Percentiles rank a stretch among this genome's conserved stretches.
Evolutionary conservation across 2,888 invertebrate species (phyloP).

Genomic region (Napeogenes inachia): DNA sequence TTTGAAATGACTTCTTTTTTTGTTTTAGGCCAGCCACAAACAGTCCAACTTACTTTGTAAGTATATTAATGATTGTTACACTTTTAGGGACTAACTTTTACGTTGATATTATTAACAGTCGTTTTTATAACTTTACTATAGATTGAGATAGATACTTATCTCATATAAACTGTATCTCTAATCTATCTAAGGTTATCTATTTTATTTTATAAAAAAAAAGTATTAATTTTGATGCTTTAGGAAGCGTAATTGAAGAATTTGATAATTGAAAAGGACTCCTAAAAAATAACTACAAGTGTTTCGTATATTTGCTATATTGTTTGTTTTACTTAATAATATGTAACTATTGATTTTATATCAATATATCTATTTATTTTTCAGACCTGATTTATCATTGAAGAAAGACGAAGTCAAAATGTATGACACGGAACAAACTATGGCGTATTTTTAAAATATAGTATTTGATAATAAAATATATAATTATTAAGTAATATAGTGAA

Average conservation of each 20-base stretch:
- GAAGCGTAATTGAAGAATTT: too few relatives aligned
- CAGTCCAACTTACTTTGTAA: slow-evolving; percentile 64
- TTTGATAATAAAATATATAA: too few relatives aligned
- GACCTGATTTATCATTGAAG: slow-evolving; percentile 62
- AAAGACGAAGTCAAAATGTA: slow-evolving; percentile 67
- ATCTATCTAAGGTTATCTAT: too few relatives aligned
- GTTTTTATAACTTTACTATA: slow-evolving; percentile 1
- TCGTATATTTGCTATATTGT: too few relatives aligned
- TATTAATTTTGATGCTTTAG: too few relatives aligned
- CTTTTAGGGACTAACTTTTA: not conserved
- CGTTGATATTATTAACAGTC: not conserved
- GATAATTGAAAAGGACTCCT: too few relatives aligned
- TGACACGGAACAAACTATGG: slow-evolving; percentile 55
- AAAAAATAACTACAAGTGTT: too few relatives aligned
- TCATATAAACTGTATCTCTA: too few relatives aligned
- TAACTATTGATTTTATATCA: not conserved
- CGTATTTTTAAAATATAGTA: slow-evolving; percentile 43
- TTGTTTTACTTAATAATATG: too few relatives aligned
- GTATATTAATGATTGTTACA: slow-evolving; percentile 36
- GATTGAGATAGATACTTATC: too few relatives aligned
- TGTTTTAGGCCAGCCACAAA: slow-evolving; percentile 62
- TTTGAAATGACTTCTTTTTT: slow-evolving; percentile 25
- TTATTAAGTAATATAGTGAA: too few relatives aligned
- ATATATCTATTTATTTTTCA: slow-evolving; percentile 37
- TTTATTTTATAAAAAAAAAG: too few relatives aligned